These are phyloP conservation scores for Etheostoma perlongum DNA, from an alignment of 2,797 vertebrate genomes.

Conservation along the genomic window DNA sequence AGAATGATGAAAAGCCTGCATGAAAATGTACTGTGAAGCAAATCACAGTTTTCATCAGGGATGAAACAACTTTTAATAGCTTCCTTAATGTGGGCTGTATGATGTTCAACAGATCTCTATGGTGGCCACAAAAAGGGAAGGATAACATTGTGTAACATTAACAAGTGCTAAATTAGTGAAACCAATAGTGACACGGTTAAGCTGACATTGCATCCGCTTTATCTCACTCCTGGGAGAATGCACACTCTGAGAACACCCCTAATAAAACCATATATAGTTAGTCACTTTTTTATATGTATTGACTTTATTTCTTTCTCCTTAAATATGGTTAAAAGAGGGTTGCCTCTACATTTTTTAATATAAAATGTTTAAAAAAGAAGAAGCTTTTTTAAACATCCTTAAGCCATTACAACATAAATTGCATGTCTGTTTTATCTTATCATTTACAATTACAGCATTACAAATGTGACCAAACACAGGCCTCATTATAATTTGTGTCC, in stretches of 20 bases:
- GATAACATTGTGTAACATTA: constrained; percentile 45
- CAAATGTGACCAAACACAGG: constrained; percentile 17
- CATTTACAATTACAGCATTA: constrained; percentile 16
- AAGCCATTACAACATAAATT: constrained; percentile 17
- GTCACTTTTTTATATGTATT: not conserved
- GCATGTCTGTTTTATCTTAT: not conserved
- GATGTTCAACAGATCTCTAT: constrained; percentile 21
- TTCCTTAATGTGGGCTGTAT: constrained; percentile 40
- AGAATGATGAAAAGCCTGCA: constrained; percentile 21
- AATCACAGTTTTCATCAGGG: constrained; percentile 33
- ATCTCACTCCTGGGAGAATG: constrained; percentile 16
- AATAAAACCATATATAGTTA: not conserved
- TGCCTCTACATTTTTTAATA: no score
- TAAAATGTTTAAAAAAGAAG: no score
- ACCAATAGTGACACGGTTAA: constrained; percentile 45
- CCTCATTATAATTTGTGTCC: constrained; percentile 29
- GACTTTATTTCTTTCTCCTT: not conserved
- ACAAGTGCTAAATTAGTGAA: constrained; percentile 50
- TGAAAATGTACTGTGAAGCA: constrained; percentile 34
- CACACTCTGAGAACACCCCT: not conserved
- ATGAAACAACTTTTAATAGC: constrained; percentile 28
- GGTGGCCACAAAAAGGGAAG: constrained; percentile 29
- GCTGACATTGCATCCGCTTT: constrained; percentile 33
- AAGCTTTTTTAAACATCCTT: not conserved
- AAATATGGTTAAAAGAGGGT: not conserved